These are phyloP conservation scores for Tyrophagus putrescentiae DNA, from an alignment of 1,140 invertebrate species.

Conservation along the genomic window DNA sequence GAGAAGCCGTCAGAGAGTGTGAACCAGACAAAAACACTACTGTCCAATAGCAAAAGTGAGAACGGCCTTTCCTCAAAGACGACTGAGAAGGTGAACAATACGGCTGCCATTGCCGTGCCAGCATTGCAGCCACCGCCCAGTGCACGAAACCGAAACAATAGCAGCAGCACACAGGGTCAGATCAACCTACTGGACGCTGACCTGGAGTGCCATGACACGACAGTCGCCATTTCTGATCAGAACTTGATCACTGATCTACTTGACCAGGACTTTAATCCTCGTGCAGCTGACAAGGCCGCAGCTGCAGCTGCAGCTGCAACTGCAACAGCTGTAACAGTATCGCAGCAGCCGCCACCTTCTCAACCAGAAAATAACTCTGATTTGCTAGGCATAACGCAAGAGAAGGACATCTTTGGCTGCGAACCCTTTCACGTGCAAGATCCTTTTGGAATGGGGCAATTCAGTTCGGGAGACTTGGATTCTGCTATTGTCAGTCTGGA, in stretches of 20 bases:
- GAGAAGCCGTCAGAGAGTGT: not conserved
- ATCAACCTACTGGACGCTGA: conserved; percentile 24
- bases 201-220: not conserved
- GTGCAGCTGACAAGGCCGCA: conserved; percentile 45
- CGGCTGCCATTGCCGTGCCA: not conserved
- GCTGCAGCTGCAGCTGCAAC: not conserved
- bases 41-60: not conserved
- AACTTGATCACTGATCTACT: conserved; percentile 42
- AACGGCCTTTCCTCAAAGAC: no score
- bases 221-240: not conserved
- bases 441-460: conserved; percentile 55
- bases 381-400: not conserved
- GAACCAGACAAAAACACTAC: not conserved
- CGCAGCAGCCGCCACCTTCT: not conserved
- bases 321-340: not conserved
- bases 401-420: conserved; percentile 48
- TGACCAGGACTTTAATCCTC: conserved; percentile 55
- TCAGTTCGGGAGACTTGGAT: conserved; percentile 25
- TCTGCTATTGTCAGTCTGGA: conserved; percentile 27
- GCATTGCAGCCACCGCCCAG: conserved; percentile 30
- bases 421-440: conserved; percentile 42
- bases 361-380: not conserved
- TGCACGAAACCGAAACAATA: not conserved
- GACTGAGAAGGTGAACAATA: not conserved
- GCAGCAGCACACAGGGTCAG: conserved; percentile 25